Base-by-base conservation (phyloP, 2,113 vertebrate genomes). In the Epinephelus cyanopodus region DNA sequence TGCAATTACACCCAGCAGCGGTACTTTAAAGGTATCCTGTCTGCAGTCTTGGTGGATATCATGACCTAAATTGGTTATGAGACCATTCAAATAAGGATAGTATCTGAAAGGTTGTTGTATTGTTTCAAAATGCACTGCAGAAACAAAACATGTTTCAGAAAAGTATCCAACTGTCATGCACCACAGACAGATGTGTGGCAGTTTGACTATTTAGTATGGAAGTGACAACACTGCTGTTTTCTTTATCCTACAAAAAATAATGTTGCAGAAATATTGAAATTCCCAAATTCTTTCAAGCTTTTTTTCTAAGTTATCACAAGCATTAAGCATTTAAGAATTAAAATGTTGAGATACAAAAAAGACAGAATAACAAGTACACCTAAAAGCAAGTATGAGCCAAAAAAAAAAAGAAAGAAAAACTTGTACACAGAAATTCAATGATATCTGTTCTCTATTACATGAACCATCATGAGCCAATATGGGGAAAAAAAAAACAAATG, bases 381-480 rank as follows among this genome's bases (percentile, higher is more conserved):
- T 89, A 88, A 77, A 94, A 93, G 84, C 82, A 91, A 84, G 80
- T 83, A 91, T 92, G 65, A 92, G 73, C 88, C 81, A 85, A 87
- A 89, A 67, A 54, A 54, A 68, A 68, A 11, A 68, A 68, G 33
- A 75, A 91, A 54, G 52, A 87, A 88, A 92, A 93, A 92, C 92
- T 96, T 90, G 88, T 97, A 98, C 97, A 98, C 97, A 98, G 97
- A 98, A 98, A 99, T 97, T 98, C 97, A 90, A 97, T 98, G 97
- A 98, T 97, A 96, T 98, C 97, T 98, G 96, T 97, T 98, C 97
- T 98, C 97, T 97, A 97, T 96, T 96, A 95, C 95, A 95, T 96
- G 88, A 92, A 92, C 96, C 94, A 96, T 95, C 84, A 89, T 93
- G 97, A 96, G 95, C 95, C 91, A 84, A 83, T 65, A 94, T 92